A percentile compares a stretch with the other conserved stretches of the same genome.
Conservation (phyloP, 2,797 vertebrate species). For the Pipistrellus pygmaeus region DNA sequence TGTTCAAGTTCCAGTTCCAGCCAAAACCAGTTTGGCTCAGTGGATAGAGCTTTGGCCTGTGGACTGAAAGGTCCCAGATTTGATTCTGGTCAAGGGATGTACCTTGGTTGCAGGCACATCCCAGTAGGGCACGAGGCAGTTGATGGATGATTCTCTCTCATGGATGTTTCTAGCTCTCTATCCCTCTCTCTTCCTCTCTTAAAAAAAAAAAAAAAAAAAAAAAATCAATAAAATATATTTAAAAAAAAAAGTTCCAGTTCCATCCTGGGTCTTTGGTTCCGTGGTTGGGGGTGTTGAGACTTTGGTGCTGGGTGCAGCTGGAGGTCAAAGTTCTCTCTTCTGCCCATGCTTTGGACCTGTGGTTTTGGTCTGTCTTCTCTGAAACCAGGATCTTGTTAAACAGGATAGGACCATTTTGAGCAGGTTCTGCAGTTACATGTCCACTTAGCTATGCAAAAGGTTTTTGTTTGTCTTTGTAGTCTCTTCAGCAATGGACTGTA, state of each 20-base stretch:
- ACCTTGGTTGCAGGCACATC: no score
- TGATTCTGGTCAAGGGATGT: no score
- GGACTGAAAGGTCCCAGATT: no score
- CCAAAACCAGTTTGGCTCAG: no score
- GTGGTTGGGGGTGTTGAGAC: neutral
- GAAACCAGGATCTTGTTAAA: neutral
- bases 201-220: no score
- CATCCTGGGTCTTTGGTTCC: neutral
- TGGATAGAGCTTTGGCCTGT: no score
- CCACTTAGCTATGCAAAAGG: neutral
- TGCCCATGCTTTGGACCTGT: neutral
- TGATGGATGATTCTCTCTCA: no score
- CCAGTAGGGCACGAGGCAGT: no score
- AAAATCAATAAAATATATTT: no score
- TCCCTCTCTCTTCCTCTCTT: no score
- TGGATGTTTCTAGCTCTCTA: no score
- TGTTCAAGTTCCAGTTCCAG: neutral
- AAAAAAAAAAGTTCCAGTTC: neutral
- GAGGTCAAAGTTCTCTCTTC: neutral
- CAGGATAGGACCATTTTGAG: neutral
- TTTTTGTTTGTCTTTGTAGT: slow-evolving; percentile 1
- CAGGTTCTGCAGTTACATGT: neutral
- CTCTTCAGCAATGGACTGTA: neutral
- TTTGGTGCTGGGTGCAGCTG: neutral
- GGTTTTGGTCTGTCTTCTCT: neutral